Conservation (phyloP, 2,797 vertebrate species). For the Lophius americanus region DNA sequence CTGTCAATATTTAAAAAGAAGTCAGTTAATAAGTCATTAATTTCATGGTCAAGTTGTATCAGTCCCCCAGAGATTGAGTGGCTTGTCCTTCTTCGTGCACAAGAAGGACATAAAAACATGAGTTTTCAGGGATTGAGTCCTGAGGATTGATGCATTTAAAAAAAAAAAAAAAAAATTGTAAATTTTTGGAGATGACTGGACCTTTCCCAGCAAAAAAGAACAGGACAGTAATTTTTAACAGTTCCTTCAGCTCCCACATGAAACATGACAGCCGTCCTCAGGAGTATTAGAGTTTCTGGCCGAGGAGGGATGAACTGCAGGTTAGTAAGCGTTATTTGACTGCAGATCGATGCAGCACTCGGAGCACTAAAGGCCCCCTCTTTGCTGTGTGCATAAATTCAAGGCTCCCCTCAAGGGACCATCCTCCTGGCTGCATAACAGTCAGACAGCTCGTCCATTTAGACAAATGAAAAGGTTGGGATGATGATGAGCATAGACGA, state of each 20-base stretch:
- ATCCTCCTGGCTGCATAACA: constrained; percentile 55
- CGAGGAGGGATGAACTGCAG: constrained; percentile 40
- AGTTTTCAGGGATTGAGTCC: background rate
- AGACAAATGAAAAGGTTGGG: constrained; percentile 81
- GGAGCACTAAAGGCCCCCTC: constrained; percentile 60
- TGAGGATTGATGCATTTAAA: background rate
- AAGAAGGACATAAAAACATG: background rate
- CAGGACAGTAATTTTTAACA: constrained; percentile 32
- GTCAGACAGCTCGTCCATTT: constrained; percentile 69
- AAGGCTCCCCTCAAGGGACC: constrained; percentile 55
- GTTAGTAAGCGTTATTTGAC: constrained; percentile 56
- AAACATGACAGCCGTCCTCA: constrained; percentile 18
- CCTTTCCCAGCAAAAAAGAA: background rate
- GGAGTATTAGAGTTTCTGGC: constrained; percentile 19
- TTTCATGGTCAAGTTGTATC: no score
- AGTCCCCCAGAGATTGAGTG: no score
- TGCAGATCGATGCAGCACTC: constrained; percentile 69
- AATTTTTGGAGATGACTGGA: background rate
- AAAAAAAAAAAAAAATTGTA: background rate
- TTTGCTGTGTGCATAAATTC: constrained; percentile 56
- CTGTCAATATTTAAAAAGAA: background rate
- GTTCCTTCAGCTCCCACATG: constrained; percentile 18
- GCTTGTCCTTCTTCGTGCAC: constrained; percentile 2
- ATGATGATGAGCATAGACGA: constrained; percentile 36
- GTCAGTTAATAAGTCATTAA: no score